phyloP scores from a whole-genome alignment of 2,888 invertebrate species.

The Eupithecia pulchellata region DNA sequence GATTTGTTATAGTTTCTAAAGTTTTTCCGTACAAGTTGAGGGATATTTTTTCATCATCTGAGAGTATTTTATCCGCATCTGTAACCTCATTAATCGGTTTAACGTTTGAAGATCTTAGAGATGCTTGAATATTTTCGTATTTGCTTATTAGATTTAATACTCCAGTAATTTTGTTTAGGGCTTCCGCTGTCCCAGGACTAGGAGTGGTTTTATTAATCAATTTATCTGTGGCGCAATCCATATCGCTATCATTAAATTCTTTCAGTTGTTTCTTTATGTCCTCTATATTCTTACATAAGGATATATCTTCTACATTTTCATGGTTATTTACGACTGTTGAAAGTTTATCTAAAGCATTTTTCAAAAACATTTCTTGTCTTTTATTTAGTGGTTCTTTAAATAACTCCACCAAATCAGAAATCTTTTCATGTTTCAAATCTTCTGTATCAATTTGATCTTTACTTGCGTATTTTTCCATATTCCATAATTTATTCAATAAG shows the following conservation, averaged over 20 bases:
- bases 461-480: conserved; percentile 69
- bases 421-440: conserved; percentile 70
- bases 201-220: neutral
- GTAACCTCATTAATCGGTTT: conserved; percentile 21
- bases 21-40: conserved; percentile 66
- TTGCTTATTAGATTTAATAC: conserved; percentile 67
- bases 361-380: conserved; percentile 72
- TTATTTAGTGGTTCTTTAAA: conserved; percentile 76
- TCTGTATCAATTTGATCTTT: conserved; percentile 68
- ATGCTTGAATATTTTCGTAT: conserved; percentile 64
- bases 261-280: conserved; percentile 33
- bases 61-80: conserved; percentile 36
- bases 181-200: conserved; percentile 49
- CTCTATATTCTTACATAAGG: conserved; percentile 66
- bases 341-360: conserved; percentile 70
- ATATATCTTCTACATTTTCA: conserved; percentile 61
- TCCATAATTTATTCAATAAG: conserved; percentile 76
- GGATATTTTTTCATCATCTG: conserved; percentile 53
- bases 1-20: conserved; percentile 69
- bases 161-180: conserved; percentile 64
- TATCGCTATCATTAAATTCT: conserved; percentile 21
- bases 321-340: conserved; percentile 65
- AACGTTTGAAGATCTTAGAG: conserved; percentile 53
- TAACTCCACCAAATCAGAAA: conserved; percentile 69
- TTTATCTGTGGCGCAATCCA: neutral